Base-by-base conservation (phyloP, 2,888 invertebrate genomes). In the Spisula solida region DNA sequence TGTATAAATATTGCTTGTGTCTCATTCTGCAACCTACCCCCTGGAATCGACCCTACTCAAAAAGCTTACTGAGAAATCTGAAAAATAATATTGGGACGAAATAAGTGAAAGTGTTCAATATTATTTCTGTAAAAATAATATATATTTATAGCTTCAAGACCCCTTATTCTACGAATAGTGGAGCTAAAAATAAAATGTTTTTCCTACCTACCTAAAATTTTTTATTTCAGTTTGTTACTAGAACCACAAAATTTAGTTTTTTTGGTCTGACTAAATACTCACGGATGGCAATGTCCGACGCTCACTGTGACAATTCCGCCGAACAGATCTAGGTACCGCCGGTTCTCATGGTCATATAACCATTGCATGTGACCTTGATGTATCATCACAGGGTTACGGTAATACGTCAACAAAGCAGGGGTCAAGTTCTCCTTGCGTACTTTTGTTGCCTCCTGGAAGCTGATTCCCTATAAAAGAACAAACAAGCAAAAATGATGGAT, bases 231-330 rank as follows among this genome's bases (percentile, higher is more conserved):
- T 8, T 5, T 41, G 41, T 41, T 8, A 41, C 41, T 8, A 41
- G 41, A 41, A 41, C 41, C 41, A 41, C 41, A 41, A 41, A 41
- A 41, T 5, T 2, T 41, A 41, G 2, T 41, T 41, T 2, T 8
- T 41, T 41, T 41, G 2, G 41, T 8, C 41, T 41, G 2, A 25
- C 60, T 12, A 25, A 8, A 60, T 56, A 97, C 98, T 98, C 97
- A 99, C 99, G 99, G 99, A 97, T 99, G 99, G 96, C 99, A 99
- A 96, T 99, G 99, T 34, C 99, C 99, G 1, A 99, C 99, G 85
- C 99, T 99, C 66, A 99, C 98, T 0, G 99, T 99, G 25, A 99
- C 99, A 94, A 99, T 99, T 12, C 99, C 99, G 8, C 98, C 99
- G 96, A 99, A 99, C 97, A 99, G 98, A 96, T 99, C 99, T 92